phyloP scores from a whole-genome alignment of 2,888 invertebrate species.

The Erannis defoliaria region DNA sequence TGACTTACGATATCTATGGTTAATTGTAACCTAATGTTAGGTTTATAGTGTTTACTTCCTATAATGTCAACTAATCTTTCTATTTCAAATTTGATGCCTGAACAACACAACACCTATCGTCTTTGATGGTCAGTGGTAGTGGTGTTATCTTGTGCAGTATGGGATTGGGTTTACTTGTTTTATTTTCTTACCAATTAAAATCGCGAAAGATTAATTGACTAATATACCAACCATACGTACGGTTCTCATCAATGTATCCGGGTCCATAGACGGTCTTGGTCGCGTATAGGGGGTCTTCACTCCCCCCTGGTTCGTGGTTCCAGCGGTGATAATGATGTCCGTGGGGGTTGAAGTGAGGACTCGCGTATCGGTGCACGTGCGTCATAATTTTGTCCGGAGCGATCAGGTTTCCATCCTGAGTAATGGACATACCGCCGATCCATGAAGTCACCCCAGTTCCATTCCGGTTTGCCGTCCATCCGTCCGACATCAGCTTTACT shows the following conservation, averaged over 20 bases:
- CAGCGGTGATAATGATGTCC: slow-evolving; percentile 82
- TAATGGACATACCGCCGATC: slow-evolving; percentile 86
- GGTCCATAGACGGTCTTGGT: slow-evolving; percentile 87
- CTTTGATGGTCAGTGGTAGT: slow-evolving; percentile 14
- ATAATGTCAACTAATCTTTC: slow-evolving; percentile 67
- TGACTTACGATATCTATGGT: slow-evolving; percentile 86
- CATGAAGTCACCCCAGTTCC: slow-evolving; percentile 78
- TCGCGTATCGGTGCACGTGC: slow-evolving; percentile 82
- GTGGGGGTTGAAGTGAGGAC: slow-evolving; percentile 84
- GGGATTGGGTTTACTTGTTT: neutral
- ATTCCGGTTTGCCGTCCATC: slow-evolving; percentile 78
- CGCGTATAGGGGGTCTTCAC: slow-evolving; percentile 81
- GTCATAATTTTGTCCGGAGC: slow-evolving; percentile 83
- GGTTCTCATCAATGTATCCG: slow-evolving; percentile 85
- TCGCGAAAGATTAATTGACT: slow-evolving; percentile 56
- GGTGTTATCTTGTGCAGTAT: slow-evolving; percentile 12
- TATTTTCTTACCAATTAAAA: slow-evolving; percentile 27
- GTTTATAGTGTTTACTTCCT: slow-evolving; percentile 58
- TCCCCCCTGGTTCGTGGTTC: slow-evolving; percentile 84
- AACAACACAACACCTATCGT: slow-evolving; percentile 18
- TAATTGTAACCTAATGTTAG: slow-evolving; percentile 70
- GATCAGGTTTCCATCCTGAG: slow-evolving; percentile 83
- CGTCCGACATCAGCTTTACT: slow-evolving; percentile 86
- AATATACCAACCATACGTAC: slow-evolving; percentile 76
- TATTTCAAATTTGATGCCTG: slow-evolving; percentile 23